Evolutionary conservation across 2,888 invertebrate species (phyloP), one percentile per base, ranked within the genome.

Genomic region (Caenorhabditis doughertyi): DNA sequence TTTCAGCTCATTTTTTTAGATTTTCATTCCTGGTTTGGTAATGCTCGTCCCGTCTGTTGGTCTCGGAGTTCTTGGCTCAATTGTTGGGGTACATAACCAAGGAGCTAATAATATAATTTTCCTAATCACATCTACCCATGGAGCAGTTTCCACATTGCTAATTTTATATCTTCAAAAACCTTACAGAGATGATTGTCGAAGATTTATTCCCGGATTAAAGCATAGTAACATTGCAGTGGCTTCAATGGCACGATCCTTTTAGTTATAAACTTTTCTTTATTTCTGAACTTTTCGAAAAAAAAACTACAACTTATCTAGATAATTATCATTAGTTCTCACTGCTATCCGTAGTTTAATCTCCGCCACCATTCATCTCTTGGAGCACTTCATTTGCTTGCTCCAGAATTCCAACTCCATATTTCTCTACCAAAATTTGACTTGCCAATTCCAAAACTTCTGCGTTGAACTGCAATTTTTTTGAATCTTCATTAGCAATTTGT

Each of bases 341-440:
- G 16, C 39, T 58, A 9, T 35, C 29, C 7, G 29, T 32, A 7
- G 55, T 32, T 8, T 5, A 13, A 58, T 39, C 39, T 4, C 13
- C 7, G 5, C 23, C 42, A 16, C n/a, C 60, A 25, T 9, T 39
- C 42, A 60, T 25, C 35, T 65, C 65, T 9, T 65, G 65, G 1
- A 65, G 65, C 16, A 65, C 65, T 35, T 51, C 65, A 18, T 65
- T 65, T 4, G 65, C 65, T 11, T 49, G 51, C 9, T 65, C 65
- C 35, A 65, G 18, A 51, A 65, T 65, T 9, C 47, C 51, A 16
- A 51, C 51, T 23, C 65, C 65, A 51, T 65, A 65, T 16, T 65
- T 65, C 16, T 65, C 51, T 23, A 65, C 65, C 49, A 65, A 21
- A 23, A 65, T 65, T 7, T 65, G 51, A 35, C 51, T 65, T 1